phyloP scores from a whole-genome alignment of 2,113 vertebrate species.

The Martes martes region DNA sequence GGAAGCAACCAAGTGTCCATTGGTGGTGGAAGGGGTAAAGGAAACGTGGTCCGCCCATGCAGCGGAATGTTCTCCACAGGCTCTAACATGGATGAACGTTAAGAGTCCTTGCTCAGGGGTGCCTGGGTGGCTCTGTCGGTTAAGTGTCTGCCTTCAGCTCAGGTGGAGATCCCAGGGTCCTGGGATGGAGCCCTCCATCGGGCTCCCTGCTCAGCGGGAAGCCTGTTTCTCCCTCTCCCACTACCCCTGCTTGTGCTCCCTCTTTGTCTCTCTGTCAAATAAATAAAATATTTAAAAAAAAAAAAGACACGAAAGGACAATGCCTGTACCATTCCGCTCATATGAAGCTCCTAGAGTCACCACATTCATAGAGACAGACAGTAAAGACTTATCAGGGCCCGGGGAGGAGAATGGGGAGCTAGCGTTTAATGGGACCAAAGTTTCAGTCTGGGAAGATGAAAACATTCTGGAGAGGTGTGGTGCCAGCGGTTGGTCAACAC shows the following conservation, averaged over 20 bases:
- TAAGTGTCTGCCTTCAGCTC: no score
- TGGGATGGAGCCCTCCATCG: no score
- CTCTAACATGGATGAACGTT: background rate
- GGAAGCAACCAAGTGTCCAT: background rate
- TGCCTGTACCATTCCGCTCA: accelerated
- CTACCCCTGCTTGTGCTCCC: no score
- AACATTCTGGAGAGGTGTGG: background rate
- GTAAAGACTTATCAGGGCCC: background rate
- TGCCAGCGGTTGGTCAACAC: accelerated
- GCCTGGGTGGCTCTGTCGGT: no score
- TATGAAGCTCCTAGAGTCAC: background rate
- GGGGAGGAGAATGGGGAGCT: no score
- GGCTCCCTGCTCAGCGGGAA: no score
- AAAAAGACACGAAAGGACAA: background rate
- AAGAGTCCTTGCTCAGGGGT: no score
- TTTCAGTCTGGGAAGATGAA: background rate
- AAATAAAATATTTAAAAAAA: no score
- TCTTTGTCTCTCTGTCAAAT: no score
- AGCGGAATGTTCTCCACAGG: accelerated
- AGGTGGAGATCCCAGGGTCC: no score
- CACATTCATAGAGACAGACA: background rate
- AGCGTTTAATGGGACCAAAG: background rate
- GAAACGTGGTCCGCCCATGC: accelerated
- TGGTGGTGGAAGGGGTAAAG: background rate
- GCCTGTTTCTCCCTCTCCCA: no score